Base-by-base conservation (phyloP, 2,797 vertebrate genomes). In the Sternarchorhynchus goeldii region DNA sequence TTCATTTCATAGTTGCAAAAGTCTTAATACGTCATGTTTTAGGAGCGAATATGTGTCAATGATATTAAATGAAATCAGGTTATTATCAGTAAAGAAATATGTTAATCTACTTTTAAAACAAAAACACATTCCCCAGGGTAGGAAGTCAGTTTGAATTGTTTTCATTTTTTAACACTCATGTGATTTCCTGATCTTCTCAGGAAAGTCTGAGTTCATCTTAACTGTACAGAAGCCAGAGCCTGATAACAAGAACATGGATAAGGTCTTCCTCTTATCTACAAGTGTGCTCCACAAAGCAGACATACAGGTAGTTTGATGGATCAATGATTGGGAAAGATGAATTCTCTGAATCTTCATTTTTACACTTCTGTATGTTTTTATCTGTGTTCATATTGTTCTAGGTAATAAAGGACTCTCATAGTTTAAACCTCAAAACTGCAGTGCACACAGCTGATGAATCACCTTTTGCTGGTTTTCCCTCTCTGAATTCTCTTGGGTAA, bases 251-350 rank as follows among this genome's bases (percentile, higher is more conserved):
- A 92, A 56, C 89, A 91, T 88, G 63, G 94, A 94, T 81, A 89
- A 93, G 86, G 87, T 95, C 81, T 99, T 96, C 89, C 87, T 97
- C 7, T 86, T 99, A 62, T 90, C 93, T 72, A 85, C 93, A 29
- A 88, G 73, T 83, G 88, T 95, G 57, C 87, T 98, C 32, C 89
- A 90, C 87, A 95, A 94, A 89, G 90, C 91, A 84, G 89, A 94
- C 79, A 90, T 97, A 88, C 92, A 97, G 94, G 98, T 99, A 95
- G 87, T 65, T 39, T 80, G 21, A 39, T 75, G 2, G 20, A 70
- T 32, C 14, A 36, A 32, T 57, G 20, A 2, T 45, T 12, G 29
- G 0, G 29, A 6, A 18, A 39, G 4, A 5, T 45, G 12, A 50
- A 31, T 36, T 72, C 31, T 25, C n/a, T 75, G 60, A 6, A 55